Base-by-base conservation (phyloP, 2,797 vertebrate species). In the Agapornis canus region DNA sequence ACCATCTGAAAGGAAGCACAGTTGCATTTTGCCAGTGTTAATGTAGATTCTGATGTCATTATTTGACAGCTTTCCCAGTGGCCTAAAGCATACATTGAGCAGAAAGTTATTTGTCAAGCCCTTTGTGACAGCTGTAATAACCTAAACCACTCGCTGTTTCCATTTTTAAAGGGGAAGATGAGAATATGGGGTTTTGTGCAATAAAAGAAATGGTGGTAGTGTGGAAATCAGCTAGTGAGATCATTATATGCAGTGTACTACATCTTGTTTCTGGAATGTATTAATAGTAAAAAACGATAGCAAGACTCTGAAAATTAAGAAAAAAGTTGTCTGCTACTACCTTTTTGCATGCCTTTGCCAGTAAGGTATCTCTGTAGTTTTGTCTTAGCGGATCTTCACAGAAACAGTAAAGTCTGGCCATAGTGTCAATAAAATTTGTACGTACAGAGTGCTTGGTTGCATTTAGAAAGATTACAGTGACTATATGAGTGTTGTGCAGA, bases 61-160 rank as follows among this genome's bases (percentile, higher is more conserved):
- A 87, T 65, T 83, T 95, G 89, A 88, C 91, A 91, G 76, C 76
- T 79, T 93, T 96, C 94, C 94, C 87, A 84, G 84, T 92, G 89
- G 83, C 81, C 86, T 89, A 48, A 93, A 91, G 69, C 90, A 72
- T 89, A 69, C 54, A 93, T 49, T 45, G 49, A 93, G 54, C 61
- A 90, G 64, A 89, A 84, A 93, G 82, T 92, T 72, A 47, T 71
- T 95, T 94, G 87, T 94, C 91, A 94, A 87, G 59, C 39, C 39
- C 26, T 49, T 18, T 7, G 1, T 89, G 96, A 91, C 95, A 95
- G 79, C 79, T 20, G 9, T 81, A 94, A 93, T 93, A 91, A 54
- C 70, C 86, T 78, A 72, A 91, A 84, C 37, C 48, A 31, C 65
- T 94, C 54, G 43, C 68, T 82, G 75, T 63, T 75, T 81, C 14